phyloP scores from a whole-genome alignment of 2,113 vertebrate species.

The Edolisoma coerulescens region DNA sequence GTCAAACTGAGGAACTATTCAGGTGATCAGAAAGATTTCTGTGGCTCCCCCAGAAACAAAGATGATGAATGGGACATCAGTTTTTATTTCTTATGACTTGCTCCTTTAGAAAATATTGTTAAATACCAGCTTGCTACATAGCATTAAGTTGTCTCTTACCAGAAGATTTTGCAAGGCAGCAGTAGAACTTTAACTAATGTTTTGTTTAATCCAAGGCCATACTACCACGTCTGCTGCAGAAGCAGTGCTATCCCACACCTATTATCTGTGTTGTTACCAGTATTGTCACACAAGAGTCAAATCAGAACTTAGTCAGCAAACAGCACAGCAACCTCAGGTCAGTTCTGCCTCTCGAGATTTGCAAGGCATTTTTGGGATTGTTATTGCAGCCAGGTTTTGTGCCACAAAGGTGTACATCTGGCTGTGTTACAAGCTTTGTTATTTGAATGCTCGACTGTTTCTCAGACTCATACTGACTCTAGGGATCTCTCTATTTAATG shows the following conservation, averaged over 20 bases:
- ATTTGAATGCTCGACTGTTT: not conserved
- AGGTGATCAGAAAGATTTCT: not conserved
- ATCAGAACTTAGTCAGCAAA: not conserved
- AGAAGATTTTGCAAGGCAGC: not conserved
- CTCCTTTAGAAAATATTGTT: not conserved
- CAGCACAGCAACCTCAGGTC: not conserved
- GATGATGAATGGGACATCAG: not conserved
- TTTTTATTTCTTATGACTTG: not conserved
- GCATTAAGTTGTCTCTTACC: not conserved
- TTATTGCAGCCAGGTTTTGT: not conserved
- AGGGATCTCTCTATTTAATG: not conserved
- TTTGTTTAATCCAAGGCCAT: not conserved
- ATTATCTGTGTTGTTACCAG: not conserved
- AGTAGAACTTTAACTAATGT: not conserved
- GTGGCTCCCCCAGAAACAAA: not conserved
- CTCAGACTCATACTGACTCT: not conserved
- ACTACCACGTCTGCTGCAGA: not conserved
- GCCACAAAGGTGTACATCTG: not conserved
- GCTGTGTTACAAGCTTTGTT: not conserved
- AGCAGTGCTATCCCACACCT: not conserved
- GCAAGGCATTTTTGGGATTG: not conserved
- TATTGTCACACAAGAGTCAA: not conserved
- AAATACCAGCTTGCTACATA: not conserved
- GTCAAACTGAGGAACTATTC: not conserved
- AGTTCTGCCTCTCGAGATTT: constrained; percentile 1